Base-by-base conservation (phyloP, 2,113 vertebrate genomes). In the Eublepharis macularius region DNA sequence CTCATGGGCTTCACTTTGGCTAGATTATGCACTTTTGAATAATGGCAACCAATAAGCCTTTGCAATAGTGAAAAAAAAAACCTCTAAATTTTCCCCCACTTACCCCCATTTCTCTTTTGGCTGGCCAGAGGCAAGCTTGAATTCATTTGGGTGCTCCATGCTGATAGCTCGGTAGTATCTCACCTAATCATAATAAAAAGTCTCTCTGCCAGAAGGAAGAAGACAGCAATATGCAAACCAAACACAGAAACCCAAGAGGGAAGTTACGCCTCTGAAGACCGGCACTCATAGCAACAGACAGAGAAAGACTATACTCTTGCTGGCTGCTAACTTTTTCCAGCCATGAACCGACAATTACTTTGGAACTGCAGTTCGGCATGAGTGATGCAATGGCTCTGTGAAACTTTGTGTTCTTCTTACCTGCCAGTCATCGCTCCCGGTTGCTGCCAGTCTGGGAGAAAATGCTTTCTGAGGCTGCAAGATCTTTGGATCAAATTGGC, bases 271-370 rank as follows among this genome's bases (percentile, higher is more conserved):
- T 93, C 82, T 86, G 82, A 86, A 75, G 94, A 92, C 74, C 85
- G n/a, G 91, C 75, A 10, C 92, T 94, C 94, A 88, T 85, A 94
- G 93, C 92, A 93, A 87, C 93, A 1, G 86, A 0, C 11, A 34
- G 24, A 70, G 89, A 82, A 74, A 88, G 86, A 79, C 88, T 92
- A 93, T 92, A 93, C 92, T 94, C 94, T 66, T 57, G 77, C 92
- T 91, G 85, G 85, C 94, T 93, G 94, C 88, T 92, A 95, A 95
- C 92, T 94, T 95, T 95, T 95, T 95, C 94, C 94, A 86, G 90
- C 69, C 34, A 87, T 91, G 86, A 90, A 87, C 93, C 88, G 32
- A 79, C 69, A 88, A 76, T 88, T 76, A 82, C 57, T 83, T 24
- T 76, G 68, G 82, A 83, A 92, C 92, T 87, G 91, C 89, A 91